Conservation (phyloP, 2,888 invertebrate genomes). For the Megastigmus dorsalis region DNA sequence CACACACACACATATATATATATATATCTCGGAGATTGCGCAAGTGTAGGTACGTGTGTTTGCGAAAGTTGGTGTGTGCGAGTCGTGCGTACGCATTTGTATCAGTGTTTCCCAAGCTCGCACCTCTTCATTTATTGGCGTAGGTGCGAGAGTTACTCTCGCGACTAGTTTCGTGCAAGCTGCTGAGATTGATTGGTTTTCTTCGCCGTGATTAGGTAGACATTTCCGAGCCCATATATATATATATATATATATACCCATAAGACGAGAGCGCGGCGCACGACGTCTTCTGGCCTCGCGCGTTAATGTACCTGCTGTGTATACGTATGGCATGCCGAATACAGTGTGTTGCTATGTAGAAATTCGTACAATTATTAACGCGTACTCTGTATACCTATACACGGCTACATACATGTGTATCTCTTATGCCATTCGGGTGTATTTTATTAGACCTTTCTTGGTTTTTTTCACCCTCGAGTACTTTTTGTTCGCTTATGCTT, state of each 20-base stretch:
- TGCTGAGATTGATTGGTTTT: slow-evolving; percentile 21
- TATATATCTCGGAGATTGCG: no score
- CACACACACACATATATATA: no score
- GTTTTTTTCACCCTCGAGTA: neutral
- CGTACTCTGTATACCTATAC: neutral
- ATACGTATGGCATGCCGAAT: no score
- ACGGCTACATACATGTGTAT: neutral
- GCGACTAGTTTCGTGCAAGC: no score
- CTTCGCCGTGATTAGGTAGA: no score
- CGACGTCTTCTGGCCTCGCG: neutral
- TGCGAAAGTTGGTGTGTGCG: no score
- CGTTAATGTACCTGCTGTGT: no score
- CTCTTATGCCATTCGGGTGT: neutral
- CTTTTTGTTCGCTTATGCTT: neutral
- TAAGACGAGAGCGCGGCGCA: neutral
- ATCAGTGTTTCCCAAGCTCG: no score
- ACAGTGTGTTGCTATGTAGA: no score
- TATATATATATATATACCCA: neutral
- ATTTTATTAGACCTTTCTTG: no score
- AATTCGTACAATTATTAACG: slow-evolving; percentile 1
- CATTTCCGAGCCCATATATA: neutral
- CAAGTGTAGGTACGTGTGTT: no score
- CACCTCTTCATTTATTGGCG: neutral
- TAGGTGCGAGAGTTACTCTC: no score
- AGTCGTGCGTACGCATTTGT: neutral